Evolutionary conservation across 2,113 vertebrate genomes (phyloP), one percentile per base, ranked within the genome.

Genomic region (Dromaius novaehollandiae): DNA sequence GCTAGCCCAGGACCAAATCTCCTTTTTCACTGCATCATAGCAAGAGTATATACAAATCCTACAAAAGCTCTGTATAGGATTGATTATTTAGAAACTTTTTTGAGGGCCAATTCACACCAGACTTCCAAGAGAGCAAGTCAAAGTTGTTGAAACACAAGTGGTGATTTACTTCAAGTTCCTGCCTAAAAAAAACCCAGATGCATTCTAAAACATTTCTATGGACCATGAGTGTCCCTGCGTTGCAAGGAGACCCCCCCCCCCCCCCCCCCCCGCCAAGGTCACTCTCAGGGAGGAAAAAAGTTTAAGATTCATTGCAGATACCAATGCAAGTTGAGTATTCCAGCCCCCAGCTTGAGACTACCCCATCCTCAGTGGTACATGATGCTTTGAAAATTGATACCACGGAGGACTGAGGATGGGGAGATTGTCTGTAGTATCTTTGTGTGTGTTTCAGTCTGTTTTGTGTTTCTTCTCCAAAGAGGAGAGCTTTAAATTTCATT

Each of bases 81-180:
- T 6, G 2, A 34, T 36, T 64, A 6, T 26, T 82, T 42, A 73
- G 36, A 75, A 66, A 26, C 1, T 30, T 83, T 82, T 63, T 55
- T 20, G 34, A 73, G 9, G 5, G 4, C 7, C 2, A 46, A 22
- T 68, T 53, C 38, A 18, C 7, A 2, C 1, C 1, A 51, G 15
- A 24, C 8, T 58, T 90, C 38, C 16, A 44, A 38, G 8, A n/a
- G 8, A 50, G 17, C 13, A 88, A 88, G 13, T 3, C 22, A 14
- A 50, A 81, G n/a, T 4, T 90, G 48, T 4, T 65, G 56, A 19
- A 60, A 55, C 25, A 34, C 56, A 60, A 6, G 17, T 34, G 56
- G 32, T 32, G 30, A 19, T 58, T 58, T 58, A 18, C 30, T 30
- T 60, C 30, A 60, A 19, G 32, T 60, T 60, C 32, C 56, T 19